Base-by-base conservation (phyloP, 1,140 invertebrate species). In the Euura saliciscinereae region DNA sequence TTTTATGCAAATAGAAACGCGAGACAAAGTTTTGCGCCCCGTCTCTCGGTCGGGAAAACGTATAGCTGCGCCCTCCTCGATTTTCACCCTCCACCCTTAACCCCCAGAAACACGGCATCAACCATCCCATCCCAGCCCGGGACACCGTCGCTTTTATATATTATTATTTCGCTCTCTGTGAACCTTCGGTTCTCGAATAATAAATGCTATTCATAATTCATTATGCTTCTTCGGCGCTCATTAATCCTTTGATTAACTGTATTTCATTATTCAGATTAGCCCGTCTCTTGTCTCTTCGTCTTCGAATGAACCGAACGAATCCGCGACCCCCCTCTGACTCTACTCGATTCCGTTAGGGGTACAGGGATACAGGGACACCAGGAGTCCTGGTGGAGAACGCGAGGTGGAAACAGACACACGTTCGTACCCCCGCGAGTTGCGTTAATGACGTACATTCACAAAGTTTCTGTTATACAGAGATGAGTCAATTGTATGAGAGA, bases 371-470 rank as follows among this genome's bases (percentile, higher is more conserved):
- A 3, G 45, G 44, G 11, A 45, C 1, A 45, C 28, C 28, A 28
- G 28, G 28, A 28, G 28, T 28, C 28, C 28, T 28, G 28, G 28
- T 28, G 68, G n/a, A 51, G n/a, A 69, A 45, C 44, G 46, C 59
- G 70, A 45, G 65, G 51, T 68, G 67, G 65, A 75, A 67, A 67
- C 66, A 67, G 66, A 67, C 66, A 67, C 66, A 67, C 78, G 78
- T 82, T 83, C 78, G 71, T 79, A 28, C 28, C 28, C 28, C 28
- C 78, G 73, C 78, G 77, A 79, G 74, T 77, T 76, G 28, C 28
- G 82, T 84, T 86, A 86, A 86, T 86, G 84, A 86, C 83, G 84
- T 79, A 82, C 80, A 86, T 85, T 86, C 84, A 85, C 79, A 80
- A 85, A 84, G 80, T 84, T 85, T 82, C 82, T 78, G 79, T 80